Evolutionary conservation across 2,113 vertebrate species (phyloP), one percentile per base, ranked within the genome.

Genomic region (Tenebrosternarchus preto): DNA sequence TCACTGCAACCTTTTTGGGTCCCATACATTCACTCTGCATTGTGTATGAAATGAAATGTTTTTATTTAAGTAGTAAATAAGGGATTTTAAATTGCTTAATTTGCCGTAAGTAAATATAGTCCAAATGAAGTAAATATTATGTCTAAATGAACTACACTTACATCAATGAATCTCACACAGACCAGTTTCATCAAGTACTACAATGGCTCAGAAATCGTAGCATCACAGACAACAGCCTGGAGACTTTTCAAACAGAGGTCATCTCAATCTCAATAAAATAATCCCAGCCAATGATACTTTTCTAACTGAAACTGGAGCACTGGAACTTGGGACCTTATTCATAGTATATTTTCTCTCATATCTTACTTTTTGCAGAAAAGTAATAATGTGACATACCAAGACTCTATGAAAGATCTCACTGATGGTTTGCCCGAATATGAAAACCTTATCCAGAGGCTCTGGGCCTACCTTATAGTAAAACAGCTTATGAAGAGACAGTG

Each of bases 391-490:
- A 91, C 19, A 0, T 96, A 94, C 86, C 86, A 87, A 57, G 0
- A 88, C 72, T 80, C 55, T 5, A 27, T 22, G 7, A 77, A 31
- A 61, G 72, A 76, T 8, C 2, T 68, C 43, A 53, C 19, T 50
- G 76, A 72, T 16, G 73, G 87, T 39, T 72, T 76, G 15, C 50
- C 57, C 68, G 83, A 91, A 93, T 92, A 94, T 87, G 95, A 94
- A 66, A 84, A 93, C 75, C 93, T 90, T 69, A 93, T 94, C 19
- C 93, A 97, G 87, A 93, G 96, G 77, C 92, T 98, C 63, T 98
- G 97, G 97, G 96, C 96, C 77, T 97, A 96, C 84, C 94, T 99
- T 71, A 98, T 96, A 36, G 95, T 98, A 7, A 94, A 98, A 76
- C 96, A 99, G 82, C 93, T 97, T 5, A 86, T 99, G 85, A 94